A percentile compares a stretch with the other conserved stretches of the same genome.
Conservation (phyloP, 1,140 invertebrate species). For the Lepidostoma basale region DNA sequence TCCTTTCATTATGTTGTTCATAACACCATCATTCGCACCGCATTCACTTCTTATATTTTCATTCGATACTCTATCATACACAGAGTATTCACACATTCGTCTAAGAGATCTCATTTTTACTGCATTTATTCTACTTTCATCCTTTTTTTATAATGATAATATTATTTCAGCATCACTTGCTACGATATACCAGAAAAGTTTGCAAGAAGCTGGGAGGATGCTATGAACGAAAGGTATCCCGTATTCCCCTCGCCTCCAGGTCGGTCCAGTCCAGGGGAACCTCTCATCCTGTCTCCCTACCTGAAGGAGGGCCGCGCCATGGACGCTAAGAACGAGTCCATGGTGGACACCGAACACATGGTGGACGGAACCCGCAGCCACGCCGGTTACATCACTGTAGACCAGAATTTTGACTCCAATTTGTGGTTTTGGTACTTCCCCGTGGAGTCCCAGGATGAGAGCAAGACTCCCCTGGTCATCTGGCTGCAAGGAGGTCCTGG, state of each 20-base stretch:
- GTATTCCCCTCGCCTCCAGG: neutral
- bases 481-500: slow-evolving; percentile 86
- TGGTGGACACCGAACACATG: slow-evolving; percentile 52
- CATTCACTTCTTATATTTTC: no score
- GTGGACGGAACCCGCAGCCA: slow-evolving; percentile 55
- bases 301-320: slow-evolving; percentile 53
- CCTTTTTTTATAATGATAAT: no score
- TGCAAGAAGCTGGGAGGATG: neutral
- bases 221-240: slow-evolving; percentile 3
- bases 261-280: slow-evolving; percentile 47
- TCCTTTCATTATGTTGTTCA: no score
- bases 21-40: no score
- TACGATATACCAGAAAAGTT: neutral
- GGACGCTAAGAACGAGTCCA: slow-evolving; percentile 53
- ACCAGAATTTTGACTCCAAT: slow-evolving; percentile 78
- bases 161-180: neutral
- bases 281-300: slow-evolving; percentile 52
- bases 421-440: slow-evolving; percentile 92
- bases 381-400: slow-evolving; percentile 67
- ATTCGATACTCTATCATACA: no score
- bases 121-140: no score
- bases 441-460: slow-evolving; percentile 58
- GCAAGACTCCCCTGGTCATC: slow-evolving; percentile 73
- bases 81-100: no score
- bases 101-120: no score